Evolutionary conservation across 1,140 invertebrate genomes (phyloP).

Genomic region (Drosophila melanica): DNA sequence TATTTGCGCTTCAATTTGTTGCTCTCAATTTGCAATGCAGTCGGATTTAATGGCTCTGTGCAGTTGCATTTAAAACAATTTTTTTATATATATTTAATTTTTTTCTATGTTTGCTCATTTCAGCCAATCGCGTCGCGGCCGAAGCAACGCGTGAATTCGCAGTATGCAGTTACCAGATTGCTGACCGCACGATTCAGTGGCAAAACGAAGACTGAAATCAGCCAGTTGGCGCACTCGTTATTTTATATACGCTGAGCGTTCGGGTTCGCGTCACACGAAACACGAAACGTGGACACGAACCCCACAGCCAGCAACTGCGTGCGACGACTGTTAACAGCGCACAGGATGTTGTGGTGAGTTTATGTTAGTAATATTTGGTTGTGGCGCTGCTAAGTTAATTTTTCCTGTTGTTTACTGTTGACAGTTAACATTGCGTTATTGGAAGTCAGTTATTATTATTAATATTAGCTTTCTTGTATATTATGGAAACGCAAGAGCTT

Average conservation of each 20-base stretch:
- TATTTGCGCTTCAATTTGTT: no score
- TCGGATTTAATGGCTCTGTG: background rate
- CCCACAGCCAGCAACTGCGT: background rate
- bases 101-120: constrained; percentile 39
- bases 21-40: no score
- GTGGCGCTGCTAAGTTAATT: constrained; percentile 18
- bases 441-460: constrained; percentile 1
- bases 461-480: background rate
- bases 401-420: constrained; percentile 25
- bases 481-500: no score
- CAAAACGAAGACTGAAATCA: constrained; percentile 79
- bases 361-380: background rate
- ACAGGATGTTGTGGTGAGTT: constrained; percentile 50
- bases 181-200: constrained; percentile 79
- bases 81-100: constrained; percentile 25
- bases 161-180: constrained; percentile 46
- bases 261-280: constrained; percentile 22
- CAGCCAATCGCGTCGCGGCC: constrained; percentile 64
- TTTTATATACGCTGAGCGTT: constrained; percentile 54
- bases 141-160: constrained; percentile 51
- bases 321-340: constrained; percentile 26
- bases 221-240: constrained; percentile 76
- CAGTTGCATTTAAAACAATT: background rate
- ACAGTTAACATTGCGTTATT: constrained; percentile 27
- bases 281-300: constrained; percentile 26